phyloP scores from a whole-genome alignment of 1,140 invertebrate species.

The Eriosoma lanigerum region DNA sequence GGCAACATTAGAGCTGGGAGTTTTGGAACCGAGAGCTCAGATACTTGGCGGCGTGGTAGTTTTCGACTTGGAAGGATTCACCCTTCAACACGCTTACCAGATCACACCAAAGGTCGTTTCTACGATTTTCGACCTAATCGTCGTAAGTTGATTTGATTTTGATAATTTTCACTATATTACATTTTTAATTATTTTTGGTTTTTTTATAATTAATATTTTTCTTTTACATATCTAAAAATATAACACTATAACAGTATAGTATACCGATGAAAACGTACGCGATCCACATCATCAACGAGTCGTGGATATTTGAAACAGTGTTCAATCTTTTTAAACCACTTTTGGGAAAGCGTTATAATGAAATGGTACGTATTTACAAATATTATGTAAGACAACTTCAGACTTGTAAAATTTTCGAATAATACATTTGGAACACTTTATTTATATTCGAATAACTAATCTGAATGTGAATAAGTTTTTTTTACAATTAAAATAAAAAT shows the following conservation, averaged over 20 bases:
- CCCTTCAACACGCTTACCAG: constrained; percentile 70
- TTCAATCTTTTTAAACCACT: constrained; percentile 77
- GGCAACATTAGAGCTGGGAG: constrained; percentile 70
- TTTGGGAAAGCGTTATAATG: constrained; percentile 68
- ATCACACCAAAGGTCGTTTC: constrained; percentile 70
- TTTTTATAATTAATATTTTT: no score
- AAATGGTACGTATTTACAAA: constrained; percentile 61
- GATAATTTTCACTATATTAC: neutral
- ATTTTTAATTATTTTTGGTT: no score
- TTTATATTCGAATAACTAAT: no score
- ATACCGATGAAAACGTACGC: constrained; percentile 74
- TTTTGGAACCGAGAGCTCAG: constrained; percentile 72
- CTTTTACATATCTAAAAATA: no score
- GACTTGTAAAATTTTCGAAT: no score
- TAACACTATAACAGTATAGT: neutral
- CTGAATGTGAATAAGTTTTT: no score
- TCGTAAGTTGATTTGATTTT: constrained; percentile 60
- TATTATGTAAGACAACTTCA: no score
- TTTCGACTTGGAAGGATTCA: constrained; percentile 72
- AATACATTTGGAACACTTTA: no score
- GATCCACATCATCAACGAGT: constrained; percentile 76
- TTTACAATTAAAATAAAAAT: no score
- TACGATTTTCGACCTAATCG: constrained; percentile 67
- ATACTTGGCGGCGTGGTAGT: constrained; percentile 75
- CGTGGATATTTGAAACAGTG: constrained; percentile 77